Conservation (phyloP, 2,113 vertebrate genomes). For the Buteo buteo region DNA sequence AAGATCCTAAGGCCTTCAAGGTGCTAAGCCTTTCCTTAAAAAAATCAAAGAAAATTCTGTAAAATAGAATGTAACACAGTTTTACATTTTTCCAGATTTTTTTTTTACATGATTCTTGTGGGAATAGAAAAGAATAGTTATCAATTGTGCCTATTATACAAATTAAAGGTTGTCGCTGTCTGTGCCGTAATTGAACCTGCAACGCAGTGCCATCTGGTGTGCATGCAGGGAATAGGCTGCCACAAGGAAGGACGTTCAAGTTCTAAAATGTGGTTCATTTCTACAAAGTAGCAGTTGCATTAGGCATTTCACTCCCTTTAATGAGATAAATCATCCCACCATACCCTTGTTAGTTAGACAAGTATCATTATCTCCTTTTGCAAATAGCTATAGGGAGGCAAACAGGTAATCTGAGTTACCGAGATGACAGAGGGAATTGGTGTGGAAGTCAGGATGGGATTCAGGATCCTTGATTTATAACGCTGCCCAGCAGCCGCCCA, state of each 20-base stretch:
- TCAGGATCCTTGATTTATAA: background rate
- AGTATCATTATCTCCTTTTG: background rate
- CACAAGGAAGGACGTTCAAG: background rate
- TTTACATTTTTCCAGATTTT: background rate
- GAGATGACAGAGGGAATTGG: background rate
- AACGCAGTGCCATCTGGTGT: slow-evolving; percentile 72
- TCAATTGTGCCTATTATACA: background rate
- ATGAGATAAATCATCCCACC: background rate
- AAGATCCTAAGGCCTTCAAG: background rate
- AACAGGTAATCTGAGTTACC: background rate
- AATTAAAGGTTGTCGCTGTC: background rate
- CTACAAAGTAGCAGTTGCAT: background rate
- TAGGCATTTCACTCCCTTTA: background rate
- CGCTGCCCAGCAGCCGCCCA: background rate
- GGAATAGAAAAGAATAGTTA: background rate
- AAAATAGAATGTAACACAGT: too few relatives aligned
- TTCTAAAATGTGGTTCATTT: accelerated
- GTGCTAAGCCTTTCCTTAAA: too few relatives aligned
- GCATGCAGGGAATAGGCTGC: background rate
- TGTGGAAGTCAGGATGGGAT: background rate
- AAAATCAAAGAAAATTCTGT: background rate
- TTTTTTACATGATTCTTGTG: background rate
- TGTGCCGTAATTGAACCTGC: slow-evolving; percentile 24
- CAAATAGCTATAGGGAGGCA: background rate
- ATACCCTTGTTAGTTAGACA: background rate